Base-by-base conservation (phyloP, 35 echinoderm and acorn worm species). In the Strongylocentrotus purpuratus region DNA sequence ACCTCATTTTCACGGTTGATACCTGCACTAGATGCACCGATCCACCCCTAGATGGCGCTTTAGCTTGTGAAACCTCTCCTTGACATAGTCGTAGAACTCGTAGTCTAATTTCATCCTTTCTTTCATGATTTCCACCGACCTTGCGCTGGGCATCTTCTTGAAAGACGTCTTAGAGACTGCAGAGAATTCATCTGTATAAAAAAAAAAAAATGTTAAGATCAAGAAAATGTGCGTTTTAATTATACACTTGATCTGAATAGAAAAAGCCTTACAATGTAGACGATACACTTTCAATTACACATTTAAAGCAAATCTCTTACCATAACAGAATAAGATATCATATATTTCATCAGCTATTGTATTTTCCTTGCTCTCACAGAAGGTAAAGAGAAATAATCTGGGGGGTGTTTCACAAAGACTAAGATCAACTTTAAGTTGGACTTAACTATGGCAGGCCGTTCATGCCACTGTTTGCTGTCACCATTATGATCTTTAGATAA, bases 51-150 rank as follows among this genome's bases (percentile, higher is more conserved):
- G 46, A 31, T 93, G 86, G 32, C 32, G 31, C 94, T 97, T 97
- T 22, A 97, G 85, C 78, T 87, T 95, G 86, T 97, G 96, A 59
- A 97, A 97, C n/a, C 94, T 85, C 31, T 95, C 96, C 52, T 95
- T 95, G 33, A 94, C 96, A 47, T 97, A 97, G 22, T 97, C 61
- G 31, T 97, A 97, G 86, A 97, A 97, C 87, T 97, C 96, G 0
- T 95, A 90, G 60, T 97, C 96, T 48, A 95, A 93, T 87, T 97
- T 97, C n/a, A 97, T 88, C 85, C 94, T 91, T 20, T 97, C 94
- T 46, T 95, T 97, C 47, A 97, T 41, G 70, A 95, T 85, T 46
- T 92, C 65, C 91, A 92, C 96, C 92, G 94, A 93, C 88, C 95
- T 60, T 15, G 91, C 46, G 5, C 58, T 90, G 0, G 96, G 96